Evolutionary conservation across 2,888 invertebrate species (phyloP).

Genomic region (Pediacus dermestoides): DNA sequence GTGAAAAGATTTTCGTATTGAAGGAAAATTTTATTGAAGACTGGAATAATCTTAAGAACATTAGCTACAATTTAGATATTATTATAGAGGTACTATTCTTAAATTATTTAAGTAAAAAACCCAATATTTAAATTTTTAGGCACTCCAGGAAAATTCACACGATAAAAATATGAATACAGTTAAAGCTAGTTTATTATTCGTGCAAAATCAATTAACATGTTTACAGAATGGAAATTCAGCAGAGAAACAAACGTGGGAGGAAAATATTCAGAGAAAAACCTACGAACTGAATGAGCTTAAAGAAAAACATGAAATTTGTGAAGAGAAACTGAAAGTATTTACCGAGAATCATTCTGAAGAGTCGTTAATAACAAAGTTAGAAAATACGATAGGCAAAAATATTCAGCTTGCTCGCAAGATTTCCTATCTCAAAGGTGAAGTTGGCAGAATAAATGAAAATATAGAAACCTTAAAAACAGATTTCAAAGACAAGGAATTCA

Average conservation of each 20-base stretch:
- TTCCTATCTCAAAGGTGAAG: constrained; percentile 39
- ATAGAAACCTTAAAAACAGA: constrained; percentile 48
- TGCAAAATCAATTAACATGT: too few relatives aligned
- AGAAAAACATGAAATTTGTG: constrained; percentile 26
- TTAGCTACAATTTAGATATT: too few relatives aligned
- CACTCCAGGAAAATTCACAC: too few relatives aligned
- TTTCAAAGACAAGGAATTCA: constrained; percentile 34
- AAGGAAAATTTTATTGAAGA: background rate
- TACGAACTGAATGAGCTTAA: constrained; percentile 17
- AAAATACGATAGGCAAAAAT: constrained; percentile 36
- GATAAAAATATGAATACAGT: too few relatives aligned
- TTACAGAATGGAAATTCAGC: too few relatives aligned
- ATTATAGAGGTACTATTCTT: too few relatives aligned
- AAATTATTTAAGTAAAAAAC: too few relatives aligned
- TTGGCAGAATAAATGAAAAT: constrained; percentile 26
- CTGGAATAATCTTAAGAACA: too few relatives aligned
- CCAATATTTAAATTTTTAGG: too few relatives aligned
- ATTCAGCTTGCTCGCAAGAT: constrained; percentile 41
- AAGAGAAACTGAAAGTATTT: constrained; percentile 25
- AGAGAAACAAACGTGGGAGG: background rate
- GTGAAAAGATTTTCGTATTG: background rate
- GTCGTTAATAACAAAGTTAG: constrained; percentile 24
- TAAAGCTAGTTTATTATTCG: too few relatives aligned
- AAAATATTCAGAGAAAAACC: background rate
- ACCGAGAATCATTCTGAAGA: constrained; percentile 23